phyloP scores from a whole-genome alignment of 2,797 vertebrate genomes.

The Sebastes hubbsi region DNA sequence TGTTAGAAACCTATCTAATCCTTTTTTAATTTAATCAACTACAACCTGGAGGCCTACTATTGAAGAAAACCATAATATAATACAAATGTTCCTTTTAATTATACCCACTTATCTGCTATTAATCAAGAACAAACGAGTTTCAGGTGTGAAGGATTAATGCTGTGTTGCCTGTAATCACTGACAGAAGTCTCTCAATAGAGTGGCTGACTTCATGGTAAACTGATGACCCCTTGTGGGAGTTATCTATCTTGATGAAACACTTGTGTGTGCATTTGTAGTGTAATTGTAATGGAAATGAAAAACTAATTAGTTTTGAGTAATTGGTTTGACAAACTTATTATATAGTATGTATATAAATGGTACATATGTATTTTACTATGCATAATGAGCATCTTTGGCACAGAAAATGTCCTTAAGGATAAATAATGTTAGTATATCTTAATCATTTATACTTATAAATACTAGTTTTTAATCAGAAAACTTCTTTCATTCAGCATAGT shows the following conservation, averaged over 20 bases:
- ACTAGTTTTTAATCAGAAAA: not conserved
- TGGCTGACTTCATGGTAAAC: conserved; percentile 1
- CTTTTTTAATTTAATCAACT: not conserved
- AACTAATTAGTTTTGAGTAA: not conserved
- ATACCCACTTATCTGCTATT: not conserved
- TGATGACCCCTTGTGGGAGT: conserved; percentile 69
- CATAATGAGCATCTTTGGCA: not conserved
- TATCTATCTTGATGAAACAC: conserved; percentile 2
- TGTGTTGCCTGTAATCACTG: not conserved
- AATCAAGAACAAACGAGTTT: not conserved
- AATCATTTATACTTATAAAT: not conserved
- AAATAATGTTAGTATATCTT: not conserved
- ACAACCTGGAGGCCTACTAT: not conserved
- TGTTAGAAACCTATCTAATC: not conserved
- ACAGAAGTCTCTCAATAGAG: not conserved
- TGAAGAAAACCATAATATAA: not conserved
- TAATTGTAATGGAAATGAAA: not conserved
- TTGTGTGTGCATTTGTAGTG: not conserved
- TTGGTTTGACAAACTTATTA: not conserved
- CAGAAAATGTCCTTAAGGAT: not conserved
- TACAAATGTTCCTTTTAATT: not conserved
- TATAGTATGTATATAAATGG: not conserved
- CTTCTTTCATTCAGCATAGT: not conserved
- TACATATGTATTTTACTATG: not conserved
- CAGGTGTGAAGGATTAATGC: not conserved